Conservation (phyloP, 2,888 invertebrate genomes). For the Tinea pellionella region DNA sequence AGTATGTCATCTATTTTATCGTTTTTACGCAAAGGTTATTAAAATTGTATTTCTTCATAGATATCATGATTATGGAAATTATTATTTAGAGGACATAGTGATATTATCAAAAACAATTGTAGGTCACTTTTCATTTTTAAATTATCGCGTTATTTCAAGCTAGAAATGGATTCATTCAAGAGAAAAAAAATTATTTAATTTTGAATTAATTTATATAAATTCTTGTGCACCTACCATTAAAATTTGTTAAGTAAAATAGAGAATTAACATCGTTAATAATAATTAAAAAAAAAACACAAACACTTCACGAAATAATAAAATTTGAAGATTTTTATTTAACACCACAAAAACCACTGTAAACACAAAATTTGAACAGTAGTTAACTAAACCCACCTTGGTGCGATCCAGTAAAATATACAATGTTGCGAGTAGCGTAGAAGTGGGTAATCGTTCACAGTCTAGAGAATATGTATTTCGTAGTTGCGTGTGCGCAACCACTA, state of each 20-base stretch:
- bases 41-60: not conserved
- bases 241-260: not conserved
- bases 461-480: not conserved
- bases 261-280: not conserved
- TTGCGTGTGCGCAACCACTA: slow-evolving; percentile 3
- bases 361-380: not conserved
- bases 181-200: too few species aligned
- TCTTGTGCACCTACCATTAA: not conserved
- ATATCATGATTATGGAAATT: not conserved
- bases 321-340: not conserved
- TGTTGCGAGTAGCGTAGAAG: not conserved
- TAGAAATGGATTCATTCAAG: too few species aligned
- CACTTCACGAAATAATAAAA: not conserved
- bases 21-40: not conserved
- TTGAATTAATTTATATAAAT: too few species aligned
- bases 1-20: slow-evolving; percentile 1
- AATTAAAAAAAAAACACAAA: not conserved
- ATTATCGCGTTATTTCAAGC: too few species aligned
- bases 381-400: not conserved
- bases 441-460: not conserved
- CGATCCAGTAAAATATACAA: not conserved
- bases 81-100: not conserved
- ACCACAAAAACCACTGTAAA: not conserved
- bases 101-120: not conserved
- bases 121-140: too few species aligned